Base-by-base conservation (phyloP, 2,888 invertebrate genomes). In the Theristus sp. region DNA sequence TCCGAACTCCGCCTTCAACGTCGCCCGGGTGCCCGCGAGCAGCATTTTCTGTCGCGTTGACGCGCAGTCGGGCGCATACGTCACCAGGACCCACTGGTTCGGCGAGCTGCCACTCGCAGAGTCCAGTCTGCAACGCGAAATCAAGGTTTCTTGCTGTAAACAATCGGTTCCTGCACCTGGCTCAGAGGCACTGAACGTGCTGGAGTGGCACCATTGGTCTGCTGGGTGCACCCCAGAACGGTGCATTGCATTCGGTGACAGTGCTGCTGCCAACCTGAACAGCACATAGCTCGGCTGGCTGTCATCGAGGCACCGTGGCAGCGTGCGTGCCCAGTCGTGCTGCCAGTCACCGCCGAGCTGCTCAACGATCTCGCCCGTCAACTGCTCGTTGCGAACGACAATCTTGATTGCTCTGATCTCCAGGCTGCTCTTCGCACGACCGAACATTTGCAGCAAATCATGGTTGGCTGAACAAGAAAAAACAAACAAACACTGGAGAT, bases 1-100 rank as follows among this genome's bases (percentile, higher is more conserved):
- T 0, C 96, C 96, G 76, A 98, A 98, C 75, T 94, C 91, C 70
- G 84, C 85, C 75, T 94, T 98, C 30, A 98, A 79, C 0, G 96
- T 98, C 0, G 96, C 89, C 76, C 93, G 89, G 0, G 94, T 96
- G 0, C 91, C 93, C 0, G 96, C 96, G 71, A 93, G 93, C 60
- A 98, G 78, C 96, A 98, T 96, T 77, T 98, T 98, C 71, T 90
- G 85, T 61, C 94, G 80, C 6, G 31, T 56, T 28, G 86, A 83
- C 0, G 93, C 87, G 61, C 82, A 82, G 71, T 96, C 96, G 0
- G 96, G 96, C 0, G 86, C 88, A 89, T 93, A 98, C 68, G 87
- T 87, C 60, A 91, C 83, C 60, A 90, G 80, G 13, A 96, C 75
- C 94, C 96, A 98, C 69, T 89, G 86, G 75, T 87, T 10, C 49